Base-by-base conservation (phyloP, 2,797 vertebrate genomes). In the Spizella passerina region DNA sequence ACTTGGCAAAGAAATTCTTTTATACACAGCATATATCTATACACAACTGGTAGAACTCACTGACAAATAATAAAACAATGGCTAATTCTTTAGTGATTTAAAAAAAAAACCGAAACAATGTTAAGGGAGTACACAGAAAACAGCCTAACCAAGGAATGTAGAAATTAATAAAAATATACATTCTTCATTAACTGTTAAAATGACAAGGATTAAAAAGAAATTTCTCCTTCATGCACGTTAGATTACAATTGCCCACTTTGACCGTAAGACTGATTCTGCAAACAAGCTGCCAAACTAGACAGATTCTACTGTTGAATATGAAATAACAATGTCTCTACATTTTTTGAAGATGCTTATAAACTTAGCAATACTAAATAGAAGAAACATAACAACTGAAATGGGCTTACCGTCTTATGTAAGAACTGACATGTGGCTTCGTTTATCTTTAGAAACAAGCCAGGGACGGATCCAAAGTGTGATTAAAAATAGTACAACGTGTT, bases 371-470 rank as follows among this genome's bases (percentile, higher is more conserved):
- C 36, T 72, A 78, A 83, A 65, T 1, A 19, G 55, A 93, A 90
- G 55, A 88, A 94, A 82, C 21, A 32, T 63, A 81, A 83, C 61
- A 61, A 6, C 15, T 80, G 71, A 76, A 93, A 66, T 46, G 68
- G 47, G 41, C 50, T 72, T 75, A 81, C 41, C 49, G 43, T 57
- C 63, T 95, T 92, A 92, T 36, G 52, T 92, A 96, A 92, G 75
- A 61, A 87, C 71, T 56, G 78, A 49, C 93, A 83, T 24, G 87
- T 88, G 94, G 83, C 68, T 92, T 84, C 0, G 0, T 91, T 96
- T 96, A 94, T 95, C 93, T 95, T 94, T 90, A 95, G 93, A 94
- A 93, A 53, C 89, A 87, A 82, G 60, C 60, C 69, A 92, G 79
- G 53, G 82, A 85, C 0, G 0, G 71, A 93, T 92, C 41, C 82